Percentiles rank a stretch among this genome's conserved stretches.
Evolutionary conservation across 2,888 invertebrate genomes (phyloP).

Genomic region (Saturnia japonica): DNA sequence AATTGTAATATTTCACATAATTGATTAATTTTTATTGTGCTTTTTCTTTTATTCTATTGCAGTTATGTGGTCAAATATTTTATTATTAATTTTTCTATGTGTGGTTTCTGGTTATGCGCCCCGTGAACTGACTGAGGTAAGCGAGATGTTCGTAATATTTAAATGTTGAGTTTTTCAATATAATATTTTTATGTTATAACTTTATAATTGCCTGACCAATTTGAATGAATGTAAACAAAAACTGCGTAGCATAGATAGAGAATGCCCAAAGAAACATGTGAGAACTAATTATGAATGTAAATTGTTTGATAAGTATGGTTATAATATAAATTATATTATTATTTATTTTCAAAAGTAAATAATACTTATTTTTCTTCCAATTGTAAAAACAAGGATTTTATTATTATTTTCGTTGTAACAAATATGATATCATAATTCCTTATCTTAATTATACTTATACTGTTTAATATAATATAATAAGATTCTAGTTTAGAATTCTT

Average conservation of each 20-base stretch:
- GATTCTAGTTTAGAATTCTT: no score
- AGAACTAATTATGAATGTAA: neutral
- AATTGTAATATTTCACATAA: conserved; percentile 28
- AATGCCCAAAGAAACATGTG: neutral
- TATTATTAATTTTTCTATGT: conserved; percentile 44
- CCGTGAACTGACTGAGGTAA: conserved; percentile 51
- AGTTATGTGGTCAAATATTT: conserved; percentile 55
- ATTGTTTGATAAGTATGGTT: neutral
- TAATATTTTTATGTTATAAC: conserved; percentile 16
- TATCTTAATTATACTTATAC: neutral
- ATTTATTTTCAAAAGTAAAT: no score
- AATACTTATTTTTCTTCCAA: neutral
- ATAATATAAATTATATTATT: no score
- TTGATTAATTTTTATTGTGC: neutral
- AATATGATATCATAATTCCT: neutral
- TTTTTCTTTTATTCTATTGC: conserved; percentile 24
- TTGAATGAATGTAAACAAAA: neutral
- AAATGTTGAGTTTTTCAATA: conserved; percentile 22
- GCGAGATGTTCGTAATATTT: conserved; percentile 34
- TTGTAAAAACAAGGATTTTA: neutral
- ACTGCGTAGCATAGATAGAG: neutral
- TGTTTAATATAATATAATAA: no score
- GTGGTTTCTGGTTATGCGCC: conserved; percentile 43
- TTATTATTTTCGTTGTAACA: neutral
- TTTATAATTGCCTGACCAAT: neutral